Percentiles rank a stretch among this genome's conserved stretches.
Evolutionary conservation across 2,797 vertebrate species (phyloP).

Genomic region (Danio kyathit): DNA sequence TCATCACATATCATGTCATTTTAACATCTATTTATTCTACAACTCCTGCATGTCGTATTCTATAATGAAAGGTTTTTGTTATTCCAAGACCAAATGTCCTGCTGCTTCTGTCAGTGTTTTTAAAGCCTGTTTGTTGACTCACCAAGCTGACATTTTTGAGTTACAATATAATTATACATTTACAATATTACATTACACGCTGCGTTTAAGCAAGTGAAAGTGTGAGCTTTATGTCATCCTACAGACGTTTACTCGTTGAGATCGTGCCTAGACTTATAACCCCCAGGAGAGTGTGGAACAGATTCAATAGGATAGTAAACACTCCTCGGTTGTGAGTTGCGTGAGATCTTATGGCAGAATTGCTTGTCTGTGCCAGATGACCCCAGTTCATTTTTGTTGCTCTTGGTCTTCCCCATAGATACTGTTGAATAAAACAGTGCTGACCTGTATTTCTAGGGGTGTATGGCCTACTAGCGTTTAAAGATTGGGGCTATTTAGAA

Average conservation of each 20-base stretch:
- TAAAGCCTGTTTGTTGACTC: conserved; percentile 19
- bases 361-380: conserved; percentile 18
- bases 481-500: not conserved
- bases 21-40: conserved; percentile 14
- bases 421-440: conserved; percentile 22
- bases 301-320: conserved; percentile 2
- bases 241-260: not conserved
- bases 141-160: conserved; percentile 28
- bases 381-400: conserved; percentile 24
- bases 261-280: not conserved
- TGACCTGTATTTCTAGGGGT: conserved; percentile 18
- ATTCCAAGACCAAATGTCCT: conserved; percentile 4
- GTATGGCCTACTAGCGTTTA: not conserved
- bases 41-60: not conserved
- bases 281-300: not conserved
- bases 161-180: conserved; percentile 20
- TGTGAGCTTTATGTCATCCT: not conserved
- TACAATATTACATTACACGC: not conserved
- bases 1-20: conserved; percentile 11
- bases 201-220: not conserved
- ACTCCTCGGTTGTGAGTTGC: not conserved
- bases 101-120: conserved; percentile 6
- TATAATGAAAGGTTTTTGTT: conserved; percentile 21
- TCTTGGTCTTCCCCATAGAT: conserved; percentile 15
- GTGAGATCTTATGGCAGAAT: conserved; percentile 9